phyloP scores from a whole-genome alignment of 2,113 vertebrate genomes.

The Peromyscus californicus region DNA sequence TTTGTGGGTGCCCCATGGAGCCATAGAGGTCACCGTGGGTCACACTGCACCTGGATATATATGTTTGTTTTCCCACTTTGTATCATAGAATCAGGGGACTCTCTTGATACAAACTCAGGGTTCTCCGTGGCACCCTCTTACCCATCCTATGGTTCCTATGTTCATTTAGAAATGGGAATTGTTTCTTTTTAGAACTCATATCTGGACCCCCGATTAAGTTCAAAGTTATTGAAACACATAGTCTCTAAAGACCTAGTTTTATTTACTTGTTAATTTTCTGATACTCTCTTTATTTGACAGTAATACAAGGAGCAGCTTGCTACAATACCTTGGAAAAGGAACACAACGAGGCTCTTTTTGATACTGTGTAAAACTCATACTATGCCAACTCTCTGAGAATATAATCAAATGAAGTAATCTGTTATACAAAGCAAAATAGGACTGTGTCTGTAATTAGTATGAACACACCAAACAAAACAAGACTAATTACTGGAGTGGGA shows the following conservation, averaged over 20 bases:
- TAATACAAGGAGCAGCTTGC: background rate
- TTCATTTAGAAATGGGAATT: constrained; percentile 8
- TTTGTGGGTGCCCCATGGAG: background rate
- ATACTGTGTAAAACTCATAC: background rate
- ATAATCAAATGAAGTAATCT: constrained; percentile 60
- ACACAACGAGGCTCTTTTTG: background rate
- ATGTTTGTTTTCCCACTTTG: background rate
- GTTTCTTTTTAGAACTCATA: background rate
- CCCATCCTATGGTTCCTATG: background rate
- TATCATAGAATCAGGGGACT: background rate
- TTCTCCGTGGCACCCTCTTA: background rate
- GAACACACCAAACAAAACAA: constrained; percentile 71
- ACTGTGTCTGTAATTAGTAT: constrained; percentile 75
- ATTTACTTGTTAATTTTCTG: constrained; percentile 55
- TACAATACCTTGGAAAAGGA: background rate
- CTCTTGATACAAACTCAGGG: background rate
- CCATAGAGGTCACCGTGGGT: background rate
- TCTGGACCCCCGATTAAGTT: background rate
- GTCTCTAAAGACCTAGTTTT: background rate
- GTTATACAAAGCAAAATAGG: constrained; percentile 71
- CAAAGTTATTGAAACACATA: background rate
- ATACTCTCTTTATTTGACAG: constrained; percentile 51
- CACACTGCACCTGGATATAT: background rate
- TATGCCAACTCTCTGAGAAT: background rate
- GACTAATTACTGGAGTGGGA: constrained; percentile 72